Base-by-base conservation (phyloP, 1,140 invertebrate genomes). In the Trissolcus basalis region DNA sequence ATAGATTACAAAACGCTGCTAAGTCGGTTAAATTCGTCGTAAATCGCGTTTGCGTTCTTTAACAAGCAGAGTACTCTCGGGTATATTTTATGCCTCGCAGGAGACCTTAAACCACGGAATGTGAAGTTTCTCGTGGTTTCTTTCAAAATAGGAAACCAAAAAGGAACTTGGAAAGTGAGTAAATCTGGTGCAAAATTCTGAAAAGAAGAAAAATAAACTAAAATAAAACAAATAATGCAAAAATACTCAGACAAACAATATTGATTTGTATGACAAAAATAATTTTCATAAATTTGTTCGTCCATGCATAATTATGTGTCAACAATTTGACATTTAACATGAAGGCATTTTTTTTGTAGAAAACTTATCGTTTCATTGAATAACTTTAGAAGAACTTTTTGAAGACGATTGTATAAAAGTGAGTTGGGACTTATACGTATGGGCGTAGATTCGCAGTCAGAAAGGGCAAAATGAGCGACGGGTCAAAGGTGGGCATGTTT, bases 21-120 rank as follows among this genome's bases (percentile, higher is more conserved):
- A 74, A 70, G 65, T 78, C 55, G 55, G 63, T 78, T 78, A 73
- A 78, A 78, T 73, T 74, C 58, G 48, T 78, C 76, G 70, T 78
- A 78, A 78, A 78, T 78, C 65, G 70, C 55, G 33, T 15, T 9
- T 35, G 70, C 55, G 60, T 64, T 55, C 60, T 70, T 74, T 71
- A 77, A 77, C 74, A 71, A 77, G 67, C 16, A 68, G 75, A 72
- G 63, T 55, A 68, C 9, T 64, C 63, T 72, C 33, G 50, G 53
- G 54, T 47, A 60, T 78, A 73, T 67, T 78, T 73, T 78, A 70
- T 70, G 69, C 36, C 54, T 47, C 63, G 60, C 58, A 43, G 19
- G n/a, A 77, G 74, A 69, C 48, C 51, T 73, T 71, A 79, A 79
- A 81, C 78, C 79, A 67, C 67, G 78, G 79, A 82, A 81, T 81